Percentiles rank a stretch among this genome's conserved stretches.
phyloP scores from a whole-genome alignment of 1,140 invertebrate genomes.

The Drosophila sucinea region DNA sequence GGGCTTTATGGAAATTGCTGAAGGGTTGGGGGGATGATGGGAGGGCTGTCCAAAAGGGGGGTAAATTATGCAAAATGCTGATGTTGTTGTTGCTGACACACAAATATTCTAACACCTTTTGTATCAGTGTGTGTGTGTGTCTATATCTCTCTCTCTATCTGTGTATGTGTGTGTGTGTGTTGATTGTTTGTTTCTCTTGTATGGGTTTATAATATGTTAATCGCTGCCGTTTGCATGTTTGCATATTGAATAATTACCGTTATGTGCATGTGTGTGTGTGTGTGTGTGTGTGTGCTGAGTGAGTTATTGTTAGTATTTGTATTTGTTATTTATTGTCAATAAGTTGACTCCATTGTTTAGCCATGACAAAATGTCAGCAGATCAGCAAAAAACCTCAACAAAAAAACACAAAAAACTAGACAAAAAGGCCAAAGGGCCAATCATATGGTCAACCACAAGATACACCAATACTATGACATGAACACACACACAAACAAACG shows the following conservation, averaged over 20 bases:
- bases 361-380: constrained; percentile 49
- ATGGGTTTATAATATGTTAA: constrained; percentile 77
- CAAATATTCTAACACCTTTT: constrained; percentile 47
- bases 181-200: constrained; percentile 60
- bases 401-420: neutral
- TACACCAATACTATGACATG: constrained; percentile 9
- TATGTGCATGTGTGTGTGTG: constrained; percentile 42
- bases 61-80: constrained; percentile 73
- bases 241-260: constrained; percentile 78
- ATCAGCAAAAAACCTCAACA: constrained; percentile 17
- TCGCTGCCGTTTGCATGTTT: constrained; percentile 79
- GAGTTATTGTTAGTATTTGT: constrained; percentile 31
- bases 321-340: constrained; percentile 46
- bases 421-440: constrained; percentile 9
- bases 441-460: constrained; percentile 8
- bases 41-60: neutral
- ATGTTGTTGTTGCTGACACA: constrained; percentile 26
- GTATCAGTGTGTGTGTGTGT: constrained; percentile 29
- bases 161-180: constrained; percentile 15
- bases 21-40: neutral
- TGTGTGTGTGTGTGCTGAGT: constrained; percentile 21
- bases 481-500: constrained; percentile 6
- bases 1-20: constrained; percentile 64
- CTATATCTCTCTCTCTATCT: neutral
- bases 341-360: constrained; percentile 39